These are phyloP conservation scores for Phalera bucephala DNA, from an alignment of 2,888 invertebrate genomes.

Conservation along the genomic window DNA sequence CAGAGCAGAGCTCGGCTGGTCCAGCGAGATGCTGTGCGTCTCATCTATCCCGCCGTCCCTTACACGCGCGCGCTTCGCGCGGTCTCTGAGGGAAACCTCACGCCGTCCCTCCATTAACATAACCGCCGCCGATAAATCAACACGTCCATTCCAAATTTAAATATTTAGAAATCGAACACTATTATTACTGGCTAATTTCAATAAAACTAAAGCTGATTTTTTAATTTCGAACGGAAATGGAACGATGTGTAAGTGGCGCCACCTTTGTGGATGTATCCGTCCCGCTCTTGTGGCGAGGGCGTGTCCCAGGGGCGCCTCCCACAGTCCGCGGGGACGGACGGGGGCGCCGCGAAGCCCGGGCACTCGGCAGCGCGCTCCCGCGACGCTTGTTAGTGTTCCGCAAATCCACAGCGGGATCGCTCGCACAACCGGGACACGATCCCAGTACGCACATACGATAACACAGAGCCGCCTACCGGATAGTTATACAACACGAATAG, in stretches of 20 bases:
- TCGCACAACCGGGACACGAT: constrained; percentile 79
- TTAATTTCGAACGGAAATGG: constrained; percentile 23
- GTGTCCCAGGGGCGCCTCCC: constrained; percentile 81
- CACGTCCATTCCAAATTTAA: constrained; percentile 28
- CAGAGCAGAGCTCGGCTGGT: constrained; percentile 57
- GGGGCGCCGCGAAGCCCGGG: constrained; percentile 80
- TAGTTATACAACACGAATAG: constrained; percentile 37
- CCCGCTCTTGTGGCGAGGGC: constrained; percentile 83
- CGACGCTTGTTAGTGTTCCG: constrained; percentile 82
- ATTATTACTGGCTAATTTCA: constrained; percentile 14
- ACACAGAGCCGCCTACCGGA: constrained; percentile 72
- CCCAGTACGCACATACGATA: constrained; percentile 78
- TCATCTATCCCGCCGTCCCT: constrained; percentile 66
- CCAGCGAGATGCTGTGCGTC: constrained; percentile 70
- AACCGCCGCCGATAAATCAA: constrained; percentile 38
- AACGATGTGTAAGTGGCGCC: constrained; percentile 62
- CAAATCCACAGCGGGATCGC: constrained; percentile 83
- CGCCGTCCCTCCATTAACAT: constrained; percentile 56
- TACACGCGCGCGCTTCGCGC: constrained; percentile 51
- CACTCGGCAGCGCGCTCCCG: constrained; percentile 78
- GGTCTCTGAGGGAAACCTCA: constrained; percentile 70
- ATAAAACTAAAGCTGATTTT: constrained; percentile 10
- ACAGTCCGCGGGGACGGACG: constrained; percentile 80
- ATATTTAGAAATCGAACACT: constrained; percentile 24
- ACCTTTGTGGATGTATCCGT: constrained; percentile 62